A percentile compares a stretch with the other conserved stretches of the same genome.
Conservation (phyloP, 2,797 vertebrate species). For the Galagoides demidoff region DNA sequence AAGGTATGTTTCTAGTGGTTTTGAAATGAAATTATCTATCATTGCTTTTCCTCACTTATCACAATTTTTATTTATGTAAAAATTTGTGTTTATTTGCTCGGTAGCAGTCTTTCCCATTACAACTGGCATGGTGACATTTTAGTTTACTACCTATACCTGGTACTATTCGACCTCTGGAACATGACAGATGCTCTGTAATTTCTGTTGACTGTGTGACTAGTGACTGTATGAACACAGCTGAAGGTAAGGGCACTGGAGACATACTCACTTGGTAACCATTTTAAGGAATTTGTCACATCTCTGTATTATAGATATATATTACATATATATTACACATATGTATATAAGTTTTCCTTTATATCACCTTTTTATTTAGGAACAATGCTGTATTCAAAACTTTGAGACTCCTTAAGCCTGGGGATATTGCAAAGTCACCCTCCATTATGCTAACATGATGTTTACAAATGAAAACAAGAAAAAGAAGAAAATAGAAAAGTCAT, state of each 20-base stretch:
- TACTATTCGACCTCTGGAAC: background rate
- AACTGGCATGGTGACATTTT: background rate
- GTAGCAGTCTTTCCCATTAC: background rate
- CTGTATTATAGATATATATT: background rate
- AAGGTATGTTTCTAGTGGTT: background rate
- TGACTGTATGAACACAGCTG: background rate
- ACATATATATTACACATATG: background rate
- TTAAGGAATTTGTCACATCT: background rate
- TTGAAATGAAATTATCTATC: background rate
- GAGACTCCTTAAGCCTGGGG: background rate
- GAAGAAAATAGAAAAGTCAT: background rate
- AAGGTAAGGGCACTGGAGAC: background rate
- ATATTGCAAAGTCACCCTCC: background rate
- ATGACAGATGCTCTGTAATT: background rate
- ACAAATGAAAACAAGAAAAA: conserved; percentile 19
- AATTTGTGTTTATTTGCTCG: background rate
- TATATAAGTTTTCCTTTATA: background rate
- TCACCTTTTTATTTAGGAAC: background rate
- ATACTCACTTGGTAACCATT: background rate
- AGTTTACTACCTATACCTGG: background rate
- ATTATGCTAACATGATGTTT: background rate
- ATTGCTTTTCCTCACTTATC: background rate
- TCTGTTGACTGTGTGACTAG: background rate
- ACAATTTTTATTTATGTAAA: background rate
- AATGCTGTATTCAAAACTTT: background rate